A percentile compares a stretch with the other conserved stretches of the same genome.
phyloP scores from a whole-genome alignment of 2,888 invertebrate genomes.

The Scaptodrosophila latifasciaeformis region DNA sequence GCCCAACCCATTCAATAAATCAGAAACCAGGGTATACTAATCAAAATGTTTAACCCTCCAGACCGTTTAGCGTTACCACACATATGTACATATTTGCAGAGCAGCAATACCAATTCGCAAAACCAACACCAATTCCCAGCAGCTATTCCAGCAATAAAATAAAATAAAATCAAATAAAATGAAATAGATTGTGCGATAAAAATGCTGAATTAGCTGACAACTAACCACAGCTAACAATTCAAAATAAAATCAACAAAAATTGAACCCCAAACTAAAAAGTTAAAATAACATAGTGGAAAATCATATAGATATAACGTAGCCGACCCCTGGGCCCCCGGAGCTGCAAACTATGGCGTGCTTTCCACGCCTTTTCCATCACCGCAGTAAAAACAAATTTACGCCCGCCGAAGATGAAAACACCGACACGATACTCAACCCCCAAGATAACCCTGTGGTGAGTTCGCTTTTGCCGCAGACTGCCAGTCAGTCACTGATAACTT shows the following conservation, averaged over 20 bases:
- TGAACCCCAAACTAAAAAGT: constrained; percentile 12
- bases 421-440: constrained; percentile 65
- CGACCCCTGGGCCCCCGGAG: no score
- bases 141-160: constrained; percentile 27
- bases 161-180: constrained; percentile 20
- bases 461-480: constrained; percentile 35
- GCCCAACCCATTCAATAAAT: constrained; percentile 37
- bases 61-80: no score
- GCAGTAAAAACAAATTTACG: constrained; percentile 67
- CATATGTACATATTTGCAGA: no score
- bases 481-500: constrained; percentile 51
- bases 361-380: constrained; percentile 61
- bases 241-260: not conserved
- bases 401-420: constrained; percentile 67
- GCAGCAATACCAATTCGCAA: constrained; percentile 18
- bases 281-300: no score
- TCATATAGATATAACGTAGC: constrained; percentile 5
- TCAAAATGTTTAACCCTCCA: constrained; percentile 2
- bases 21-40: constrained; percentile 27
- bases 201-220: constrained; percentile 37
- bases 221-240: constrained; percentile 22
- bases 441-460: constrained; percentile 70
- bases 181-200: constrained; percentile 54
- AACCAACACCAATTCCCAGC: not conserved
- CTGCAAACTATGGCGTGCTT: constrained; percentile 71